Evolutionary conservation across 1,140 invertebrate species (phyloP), one percentile per base, ranked within the genome.

Genomic region (Meloidogyne floridensis): DNA sequence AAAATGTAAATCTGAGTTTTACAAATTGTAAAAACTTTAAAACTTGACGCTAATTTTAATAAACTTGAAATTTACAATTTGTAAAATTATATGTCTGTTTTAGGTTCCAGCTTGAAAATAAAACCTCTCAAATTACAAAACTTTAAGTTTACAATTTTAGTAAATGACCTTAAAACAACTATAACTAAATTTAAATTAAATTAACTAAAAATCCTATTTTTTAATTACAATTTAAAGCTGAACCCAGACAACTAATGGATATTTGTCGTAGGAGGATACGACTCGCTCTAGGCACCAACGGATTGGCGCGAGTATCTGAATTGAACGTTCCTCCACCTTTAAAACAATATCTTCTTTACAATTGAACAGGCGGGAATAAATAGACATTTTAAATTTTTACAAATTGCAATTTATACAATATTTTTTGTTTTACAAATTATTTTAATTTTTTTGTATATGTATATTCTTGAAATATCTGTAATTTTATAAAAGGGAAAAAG

Each of bases 211-310:
- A 54, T 10, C 10, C 11, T 9, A 11, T 54, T 54, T 53, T 53
- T 54, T 54, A 54, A 54, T 10, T 59, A 15, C 11, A 59, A 59
- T 20, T 32, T 87, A 82, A 71, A 86, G 85, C 85, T 18, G 86
- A 86, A 69, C 85, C 85, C 8, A 75, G 86, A n/a, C 72, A 80
- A 15, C n/a, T 86, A 18, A 86, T 86, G 86, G 85, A 87, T 32
- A 83, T 86, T 15, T 86, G 85, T 42, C 83, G 85, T 9, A 71
- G 84, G 3, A 76, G 86, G 2, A 86, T 86, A 51, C 86, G 85
- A 6, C 59, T 87, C 7, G 56, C 85, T 42, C 13, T 87, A 32
- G 87, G 87, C 9, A 77, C 65, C 10, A 42, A 82, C 10, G 70
- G 83, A 32, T 54, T 90, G 15, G 72, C 81, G 8, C 51, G 74